Conservation (phyloP, 2,888 invertebrate species). For the Ypsolopha scabrella region DNA sequence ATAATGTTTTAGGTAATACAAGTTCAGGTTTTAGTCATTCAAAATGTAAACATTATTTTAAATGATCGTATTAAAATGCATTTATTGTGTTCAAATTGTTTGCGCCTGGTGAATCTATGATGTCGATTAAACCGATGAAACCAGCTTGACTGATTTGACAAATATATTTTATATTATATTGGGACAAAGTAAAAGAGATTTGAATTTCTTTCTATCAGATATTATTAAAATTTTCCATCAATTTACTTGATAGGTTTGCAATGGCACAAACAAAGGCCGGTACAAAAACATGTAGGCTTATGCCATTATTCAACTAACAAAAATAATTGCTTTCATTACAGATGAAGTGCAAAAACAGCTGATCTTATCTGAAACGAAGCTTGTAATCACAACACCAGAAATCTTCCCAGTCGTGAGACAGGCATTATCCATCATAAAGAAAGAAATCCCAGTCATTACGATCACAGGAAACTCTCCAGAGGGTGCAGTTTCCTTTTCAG, state of each 20-base stretch:
- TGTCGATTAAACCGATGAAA: no score
- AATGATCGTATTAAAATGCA: no score
- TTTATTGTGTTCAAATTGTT: no score
- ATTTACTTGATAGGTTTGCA: background rate
- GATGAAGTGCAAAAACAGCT: conserved; percentile 79
- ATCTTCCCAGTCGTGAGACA: conserved; percentile 53
- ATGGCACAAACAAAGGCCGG: background rate
- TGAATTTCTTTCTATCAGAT: background rate
- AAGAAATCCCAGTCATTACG: conserved; percentile 60
- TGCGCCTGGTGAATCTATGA: no score
- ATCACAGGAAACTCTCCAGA: conserved; percentile 32
- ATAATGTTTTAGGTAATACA: no score
- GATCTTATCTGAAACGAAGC: conserved; percentile 67
- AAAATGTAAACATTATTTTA: no score
- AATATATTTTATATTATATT: no score
- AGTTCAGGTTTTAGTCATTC: no score
- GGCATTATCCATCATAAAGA: conserved; percentile 50
- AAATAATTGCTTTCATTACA: conserved; percentile 31
- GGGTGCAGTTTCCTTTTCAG: conserved; percentile 71
- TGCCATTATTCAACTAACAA: conserved; percentile 10
- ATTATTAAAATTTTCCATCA: background rate
- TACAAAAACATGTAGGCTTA: background rate
- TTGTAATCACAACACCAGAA: conserved; percentile 68
- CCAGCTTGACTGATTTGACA: no score
- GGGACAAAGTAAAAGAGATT: background rate